Percentiles rank a stretch among this genome's conserved stretches.
Conservation (phyloP, 2,113 vertebrate species). For the Martes martes region DNA sequence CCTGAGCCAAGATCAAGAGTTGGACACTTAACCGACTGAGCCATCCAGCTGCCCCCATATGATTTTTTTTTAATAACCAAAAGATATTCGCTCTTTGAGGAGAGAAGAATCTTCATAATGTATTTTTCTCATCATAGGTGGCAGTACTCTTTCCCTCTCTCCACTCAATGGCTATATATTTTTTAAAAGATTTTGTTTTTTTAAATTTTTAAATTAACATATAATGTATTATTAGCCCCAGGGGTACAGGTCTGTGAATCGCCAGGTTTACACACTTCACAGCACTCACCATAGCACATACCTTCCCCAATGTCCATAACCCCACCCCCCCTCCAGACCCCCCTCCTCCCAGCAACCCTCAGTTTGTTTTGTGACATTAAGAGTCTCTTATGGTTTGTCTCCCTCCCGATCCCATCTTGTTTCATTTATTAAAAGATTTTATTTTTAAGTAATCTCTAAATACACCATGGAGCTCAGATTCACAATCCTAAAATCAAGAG, state of each 20-base stretch:
- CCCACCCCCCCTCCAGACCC: rapidly evolving
- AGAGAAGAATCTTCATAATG: neutral
- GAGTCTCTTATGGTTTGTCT: too few species aligned
- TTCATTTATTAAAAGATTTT: neutral
- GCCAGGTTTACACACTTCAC: too few species aligned
- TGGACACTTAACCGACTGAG: neutral
- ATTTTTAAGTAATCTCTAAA: neutral
- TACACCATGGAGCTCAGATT: neutral
- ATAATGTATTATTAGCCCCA: too few species aligned
- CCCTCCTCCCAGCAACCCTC: too few species aligned
- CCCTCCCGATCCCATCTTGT: too few species aligned
- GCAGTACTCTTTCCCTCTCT: neutral
- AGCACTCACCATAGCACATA: too few species aligned
- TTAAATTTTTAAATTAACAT: neutral
- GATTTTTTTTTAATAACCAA: neutral
- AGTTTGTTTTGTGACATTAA: too few species aligned
- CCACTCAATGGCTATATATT: neutral
- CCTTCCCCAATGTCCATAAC: too few species aligned
- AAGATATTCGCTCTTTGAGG: neutral
- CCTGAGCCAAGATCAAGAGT: neutral
- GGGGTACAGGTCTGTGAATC: too few species aligned
- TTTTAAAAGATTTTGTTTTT: neutral
- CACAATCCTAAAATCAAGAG: neutral
- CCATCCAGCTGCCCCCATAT: neutral
- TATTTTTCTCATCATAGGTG: neutral